phyloP scores from a whole-genome alignment of 2,113 vertebrate genomes.

The Brachyistius frenatus region DNA sequence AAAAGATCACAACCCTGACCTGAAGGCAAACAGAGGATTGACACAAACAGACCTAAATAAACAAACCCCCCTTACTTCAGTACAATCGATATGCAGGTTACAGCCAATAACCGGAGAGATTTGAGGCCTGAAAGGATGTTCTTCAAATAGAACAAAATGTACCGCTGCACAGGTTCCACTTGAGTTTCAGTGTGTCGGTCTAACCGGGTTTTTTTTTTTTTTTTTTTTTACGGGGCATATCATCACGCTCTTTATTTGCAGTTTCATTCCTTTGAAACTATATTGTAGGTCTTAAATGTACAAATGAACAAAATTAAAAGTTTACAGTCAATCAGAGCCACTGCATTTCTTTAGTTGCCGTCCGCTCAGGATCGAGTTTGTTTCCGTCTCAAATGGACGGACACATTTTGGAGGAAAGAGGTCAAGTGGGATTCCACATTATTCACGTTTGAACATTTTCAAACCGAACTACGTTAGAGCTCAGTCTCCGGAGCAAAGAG shows the following conservation, averaged over 20 bases:
- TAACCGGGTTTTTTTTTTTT: too few relatives aligned
- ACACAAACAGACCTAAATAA: conserved; percentile 67
- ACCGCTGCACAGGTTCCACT: background rate
- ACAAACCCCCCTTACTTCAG: conserved; percentile 24
- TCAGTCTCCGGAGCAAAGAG: background rate
- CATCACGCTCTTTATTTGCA: too few relatives aligned
- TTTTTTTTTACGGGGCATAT: too few relatives aligned
- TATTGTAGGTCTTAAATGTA: too few relatives aligned
- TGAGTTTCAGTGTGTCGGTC: background rate
- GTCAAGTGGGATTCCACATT: background rate
- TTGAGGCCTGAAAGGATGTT: background rate
- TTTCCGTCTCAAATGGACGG: background rate
- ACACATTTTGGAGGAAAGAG: background rate
- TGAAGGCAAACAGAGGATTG: conserved; percentile 53
- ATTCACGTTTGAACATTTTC: background rate
- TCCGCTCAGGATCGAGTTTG: too few relatives aligned
- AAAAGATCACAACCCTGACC: conserved; percentile 61
- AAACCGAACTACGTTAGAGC: background rate
- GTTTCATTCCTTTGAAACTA: too few relatives aligned
- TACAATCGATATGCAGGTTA: conserved; percentile 33
- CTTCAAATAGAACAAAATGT: background rate
- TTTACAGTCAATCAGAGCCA: too few relatives aligned
- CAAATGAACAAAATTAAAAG: too few relatives aligned
- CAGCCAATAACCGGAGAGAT: background rate
- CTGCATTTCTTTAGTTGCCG: too few relatives aligned